phyloP scores from a whole-genome alignment of 2,888 invertebrate species.

The Drosophila planitibia region DNA sequence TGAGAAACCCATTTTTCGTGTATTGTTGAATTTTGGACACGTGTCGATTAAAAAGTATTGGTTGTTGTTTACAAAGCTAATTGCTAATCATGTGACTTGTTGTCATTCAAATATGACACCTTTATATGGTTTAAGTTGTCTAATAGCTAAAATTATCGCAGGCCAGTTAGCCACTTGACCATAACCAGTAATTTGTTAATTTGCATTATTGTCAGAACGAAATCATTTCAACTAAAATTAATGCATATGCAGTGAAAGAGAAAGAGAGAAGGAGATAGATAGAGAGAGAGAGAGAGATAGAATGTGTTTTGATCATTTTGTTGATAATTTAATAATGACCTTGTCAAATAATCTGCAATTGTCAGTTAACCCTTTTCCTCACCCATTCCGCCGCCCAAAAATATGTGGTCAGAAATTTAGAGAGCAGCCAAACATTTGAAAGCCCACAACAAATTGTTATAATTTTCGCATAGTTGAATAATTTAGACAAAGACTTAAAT shows the following conservation, averaged over 20 bases:
- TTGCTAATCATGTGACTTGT: slow-evolving; percentile 18
- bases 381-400: background rate
- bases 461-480: slow-evolving; percentile 51
- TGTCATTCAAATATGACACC: slow-evolving; percentile 7
- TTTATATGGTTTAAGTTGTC: slow-evolving; percentile 5
- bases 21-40: slow-evolving; percentile 3
- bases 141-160: background rate
- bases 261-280: background rate
- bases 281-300: background rate
- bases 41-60: slow-evolving; percentile 6
- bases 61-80: slow-evolving; percentile 5
- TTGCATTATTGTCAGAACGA: slow-evolving; percentile 4
- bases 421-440: slow-evolving; percentile 14
- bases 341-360: slow-evolving; percentile 42
- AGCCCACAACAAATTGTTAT: slow-evolving; percentile 27
- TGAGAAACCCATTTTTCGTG: background rate
- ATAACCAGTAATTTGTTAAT: slow-evolving; percentile 34
- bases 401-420: slow-evolving; percentile 8
- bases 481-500: slow-evolving; percentile 59
- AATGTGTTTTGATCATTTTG: slow-evolving; percentile 17
- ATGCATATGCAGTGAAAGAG: background rate
- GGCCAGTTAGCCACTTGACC: slow-evolving; percentile 16
- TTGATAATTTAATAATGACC: slow-evolving; percentile 49
- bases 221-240: background rate
- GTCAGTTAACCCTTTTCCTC: background rate